Evolutionary conservation across 1,140 invertebrate species (phyloP), one percentile per base, ranked within the genome.

Genomic region (Meloidogyne exigua): DNA sequence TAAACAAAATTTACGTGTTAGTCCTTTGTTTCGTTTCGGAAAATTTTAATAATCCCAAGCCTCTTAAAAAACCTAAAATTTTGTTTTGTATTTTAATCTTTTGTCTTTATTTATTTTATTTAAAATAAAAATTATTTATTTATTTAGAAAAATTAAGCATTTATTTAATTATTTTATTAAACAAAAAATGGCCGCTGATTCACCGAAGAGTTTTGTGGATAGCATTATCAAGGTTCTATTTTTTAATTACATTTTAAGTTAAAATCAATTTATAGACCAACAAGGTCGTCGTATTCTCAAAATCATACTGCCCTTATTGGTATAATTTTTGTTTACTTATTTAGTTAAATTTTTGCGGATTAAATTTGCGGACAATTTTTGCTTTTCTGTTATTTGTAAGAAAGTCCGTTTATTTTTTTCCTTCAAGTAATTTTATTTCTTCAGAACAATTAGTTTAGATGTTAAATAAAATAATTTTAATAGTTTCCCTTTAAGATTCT

Each of bases 231-330:
- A 73, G 57, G 72, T 73, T 71, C 64, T 18, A 32, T 15, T 63
- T 28, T 63, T 63, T 64, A 28, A 62, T 18, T 64, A n/a, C 18
- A 44, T 49, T 62, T 68, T 68, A 7, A 25, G 26, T 2, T 21
- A 2, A 28, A 57, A 57, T 72, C 3, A 21, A 49, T 71, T 71
- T 72, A 63, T 28, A 73, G 72, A 64, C 42, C 0, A 73, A 73
- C 15, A 62, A 62, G 39, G 57, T 73, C 12, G 72, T 73, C 18
- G 23, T 73, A 11, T 73, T 73, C 25, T 73, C 72, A 9, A 73
- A 73, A 57, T 39, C 39, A 1, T 39, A 64, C 10, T 73, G 72
- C 57, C 72, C 57, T 65, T 73, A 39, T 23, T 73, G 72, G 72
- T 73, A 21, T 62, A n/a, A 13, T 62, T 62, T 64, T 5, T 26